phyloP scores from a whole-genome alignment of 2,797 vertebrate genomes.

The Intellagama lesueurii region DNA sequence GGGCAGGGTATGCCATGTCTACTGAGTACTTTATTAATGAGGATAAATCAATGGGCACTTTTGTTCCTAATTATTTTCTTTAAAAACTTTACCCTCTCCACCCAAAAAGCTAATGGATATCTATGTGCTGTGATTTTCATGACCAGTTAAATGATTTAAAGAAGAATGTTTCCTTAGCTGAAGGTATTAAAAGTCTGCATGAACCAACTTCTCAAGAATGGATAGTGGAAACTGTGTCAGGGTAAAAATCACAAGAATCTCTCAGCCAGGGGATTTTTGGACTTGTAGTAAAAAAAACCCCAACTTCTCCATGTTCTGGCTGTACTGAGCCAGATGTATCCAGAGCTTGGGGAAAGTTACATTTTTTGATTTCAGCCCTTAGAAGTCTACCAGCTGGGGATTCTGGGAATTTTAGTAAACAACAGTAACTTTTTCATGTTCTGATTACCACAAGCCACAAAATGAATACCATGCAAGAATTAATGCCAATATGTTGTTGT shows the following conservation, averaged over 20 bases:
- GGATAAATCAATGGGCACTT: conserved; percentile 18
- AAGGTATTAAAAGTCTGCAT: background rate
- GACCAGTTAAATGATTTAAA: background rate
- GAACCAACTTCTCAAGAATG: background rate
- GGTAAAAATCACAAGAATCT: too few species aligned
- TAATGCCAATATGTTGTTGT: background rate
- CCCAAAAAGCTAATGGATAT: background rate
- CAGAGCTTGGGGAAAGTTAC: too few species aligned
- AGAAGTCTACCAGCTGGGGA: too few species aligned
- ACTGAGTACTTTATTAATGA: conserved; percentile 27
- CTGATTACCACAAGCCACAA: background rate
- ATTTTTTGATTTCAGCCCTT: too few species aligned
- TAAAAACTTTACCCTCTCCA: background rate
- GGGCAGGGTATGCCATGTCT: background rate
- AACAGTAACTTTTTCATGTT: too few species aligned
- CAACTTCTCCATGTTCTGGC: too few species aligned
- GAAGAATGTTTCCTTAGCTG: background rate
- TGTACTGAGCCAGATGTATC: too few species aligned
- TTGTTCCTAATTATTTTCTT: background rate
- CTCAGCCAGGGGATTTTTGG: too few species aligned
- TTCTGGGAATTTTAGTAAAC: too few species aligned
- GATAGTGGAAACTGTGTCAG: background rate
- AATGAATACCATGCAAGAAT: background rate
- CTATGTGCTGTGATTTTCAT: background rate
- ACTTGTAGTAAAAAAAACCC: too few species aligned